Evolutionary conservation across 2,113 vertebrate genomes (phyloP).

Genomic region (Burhinus bistriatus): DNA sequence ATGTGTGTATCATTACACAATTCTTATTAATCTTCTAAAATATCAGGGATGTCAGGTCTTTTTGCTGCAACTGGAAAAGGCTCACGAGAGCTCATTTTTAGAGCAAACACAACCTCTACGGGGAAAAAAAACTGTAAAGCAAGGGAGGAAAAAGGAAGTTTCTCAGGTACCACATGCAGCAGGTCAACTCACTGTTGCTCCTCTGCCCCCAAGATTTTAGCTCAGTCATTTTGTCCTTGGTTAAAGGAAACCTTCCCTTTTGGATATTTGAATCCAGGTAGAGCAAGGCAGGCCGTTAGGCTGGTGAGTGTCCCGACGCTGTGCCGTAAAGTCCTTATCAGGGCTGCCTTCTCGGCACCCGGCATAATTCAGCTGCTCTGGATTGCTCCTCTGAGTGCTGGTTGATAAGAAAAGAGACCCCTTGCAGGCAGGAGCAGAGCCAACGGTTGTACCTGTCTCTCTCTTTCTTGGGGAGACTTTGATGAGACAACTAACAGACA

Average conservation of each 20-base stretch:
- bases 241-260: not conserved
- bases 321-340: not conserved
- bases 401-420: not conserved
- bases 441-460: not conserved
- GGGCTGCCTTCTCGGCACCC: not conserved
- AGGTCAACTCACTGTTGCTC: not conserved
- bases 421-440: not conserved
- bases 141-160: not conserved
- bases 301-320: accelerated
- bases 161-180: not conserved
- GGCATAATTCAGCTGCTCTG: not conserved
- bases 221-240: not conserved
- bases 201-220: not conserved
- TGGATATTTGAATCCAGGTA: too few species aligned
- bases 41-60: not conserved
- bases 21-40: not conserved
- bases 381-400: not conserved
- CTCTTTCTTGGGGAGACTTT: not conserved
- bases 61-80: not conserved
- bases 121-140: not conserved
- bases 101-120: not conserved
- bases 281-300: not conserved
- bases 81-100: not conserved
- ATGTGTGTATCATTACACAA: not conserved
- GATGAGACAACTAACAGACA: not conserved